Conservation (phyloP, 2,888 invertebrate genomes). For the Napeogenes inachia region DNA sequence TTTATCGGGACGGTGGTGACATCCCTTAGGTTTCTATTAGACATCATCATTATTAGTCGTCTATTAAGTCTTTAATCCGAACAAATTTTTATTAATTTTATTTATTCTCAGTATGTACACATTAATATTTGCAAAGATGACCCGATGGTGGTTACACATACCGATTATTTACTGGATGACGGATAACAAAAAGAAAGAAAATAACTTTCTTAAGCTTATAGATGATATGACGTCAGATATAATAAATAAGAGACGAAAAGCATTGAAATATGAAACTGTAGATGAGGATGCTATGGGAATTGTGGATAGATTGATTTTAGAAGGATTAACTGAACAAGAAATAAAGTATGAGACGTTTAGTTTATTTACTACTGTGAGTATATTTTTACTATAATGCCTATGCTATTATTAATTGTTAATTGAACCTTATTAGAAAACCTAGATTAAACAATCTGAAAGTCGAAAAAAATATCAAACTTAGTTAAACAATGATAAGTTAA, state of each 20-base stretch:
- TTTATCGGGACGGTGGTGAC: too few species aligned
- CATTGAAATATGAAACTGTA: constrained; percentile 29
- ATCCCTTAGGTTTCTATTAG: too few species aligned
- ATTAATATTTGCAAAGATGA: constrained; percentile 52
- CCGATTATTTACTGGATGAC: constrained; percentile 50
- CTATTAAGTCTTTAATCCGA: background rate
- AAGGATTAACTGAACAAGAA: constrained; percentile 46
- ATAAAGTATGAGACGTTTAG: constrained; percentile 49
- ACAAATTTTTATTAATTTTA: background rate
- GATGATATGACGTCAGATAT: constrained; percentile 47
- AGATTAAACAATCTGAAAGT: too few species aligned
- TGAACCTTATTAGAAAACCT: background rate
- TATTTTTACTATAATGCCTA: background rate
- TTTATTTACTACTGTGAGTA: constrained; percentile 59
- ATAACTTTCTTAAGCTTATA: constrained; percentile 35
- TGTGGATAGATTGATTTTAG: constrained; percentile 53
- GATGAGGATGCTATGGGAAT: constrained; percentile 46
- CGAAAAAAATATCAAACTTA: too few species aligned
- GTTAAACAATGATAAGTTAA: too few species aligned
- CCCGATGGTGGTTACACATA: constrained; percentile 60
- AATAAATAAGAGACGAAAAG: constrained; percentile 41
- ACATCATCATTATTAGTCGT: too few species aligned
- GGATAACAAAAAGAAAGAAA: constrained; percentile 40
- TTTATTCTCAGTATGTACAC: constrained; percentile 46
- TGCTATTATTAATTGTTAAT: background rate